These are phyloP conservation scores for Rhinichthys klamathensis DNA, from an alignment of 2,113 vertebrate genomes.

Conservation along the genomic window DNA sequence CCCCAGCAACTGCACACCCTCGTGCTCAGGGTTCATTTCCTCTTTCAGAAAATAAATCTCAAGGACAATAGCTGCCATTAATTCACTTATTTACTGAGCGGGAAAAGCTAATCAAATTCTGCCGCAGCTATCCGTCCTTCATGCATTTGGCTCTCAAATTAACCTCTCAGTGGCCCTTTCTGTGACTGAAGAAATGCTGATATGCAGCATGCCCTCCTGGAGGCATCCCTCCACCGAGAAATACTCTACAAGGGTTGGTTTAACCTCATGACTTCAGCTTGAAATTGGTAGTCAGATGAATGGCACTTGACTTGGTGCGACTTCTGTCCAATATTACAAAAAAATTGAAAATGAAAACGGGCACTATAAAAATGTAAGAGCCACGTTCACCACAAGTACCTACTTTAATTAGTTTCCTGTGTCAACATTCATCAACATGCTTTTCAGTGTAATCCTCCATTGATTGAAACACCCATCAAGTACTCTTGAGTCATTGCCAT, in stretches of 20 bases:
- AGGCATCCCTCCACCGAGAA: constrained; percentile 25
- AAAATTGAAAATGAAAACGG: background rate
- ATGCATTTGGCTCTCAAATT: constrained; percentile 63
- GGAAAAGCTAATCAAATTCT: constrained; percentile 65
- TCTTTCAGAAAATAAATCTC: constrained; percentile 67
- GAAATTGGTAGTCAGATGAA: background rate
- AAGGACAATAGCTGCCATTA: constrained; percentile 72
- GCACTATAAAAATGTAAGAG: background rate
- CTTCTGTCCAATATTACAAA: background rate
- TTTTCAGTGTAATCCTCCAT: background rate
- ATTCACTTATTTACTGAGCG: constrained; percentile 72
- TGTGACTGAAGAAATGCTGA: constrained; percentile 31
- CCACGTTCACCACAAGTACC: background rate
- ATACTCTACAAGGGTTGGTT: background rate
- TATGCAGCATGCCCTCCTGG: constrained; percentile 34
- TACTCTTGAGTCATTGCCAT: background rate
- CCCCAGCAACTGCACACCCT: background rate
- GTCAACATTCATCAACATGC: background rate
- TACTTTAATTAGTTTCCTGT: background rate
- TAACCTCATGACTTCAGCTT: background rate
- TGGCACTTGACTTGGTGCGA: background rate
- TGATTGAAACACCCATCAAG: constrained; percentile 2
- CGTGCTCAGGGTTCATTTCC: constrained; percentile 69
- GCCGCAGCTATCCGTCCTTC: constrained; percentile 58
- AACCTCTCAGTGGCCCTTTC: constrained; percentile 45